Conservation (phyloP, 2,113 vertebrate genomes). For the Struthio camelus region DNA sequence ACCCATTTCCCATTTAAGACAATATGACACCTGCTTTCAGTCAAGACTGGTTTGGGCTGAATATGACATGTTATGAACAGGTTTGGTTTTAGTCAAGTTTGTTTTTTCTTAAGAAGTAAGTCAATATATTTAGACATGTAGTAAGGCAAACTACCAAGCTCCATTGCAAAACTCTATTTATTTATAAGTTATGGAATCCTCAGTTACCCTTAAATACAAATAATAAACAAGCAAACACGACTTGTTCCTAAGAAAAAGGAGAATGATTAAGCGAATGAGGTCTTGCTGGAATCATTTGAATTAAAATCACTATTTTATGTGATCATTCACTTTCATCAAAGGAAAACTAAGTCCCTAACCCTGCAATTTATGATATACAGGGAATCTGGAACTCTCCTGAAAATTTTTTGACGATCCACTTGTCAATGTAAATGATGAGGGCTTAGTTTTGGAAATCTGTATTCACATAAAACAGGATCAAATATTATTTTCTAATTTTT, state of each 20-base stretch:
- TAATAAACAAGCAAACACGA: constrained; percentile 1
- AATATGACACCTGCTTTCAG: background rate
- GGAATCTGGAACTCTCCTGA: background rate
- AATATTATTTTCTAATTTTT: background rate
- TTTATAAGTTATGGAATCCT: background rate
- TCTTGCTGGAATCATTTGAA: background rate
- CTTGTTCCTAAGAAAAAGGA: background rate
- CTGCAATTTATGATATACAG: background rate
- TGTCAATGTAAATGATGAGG: background rate
- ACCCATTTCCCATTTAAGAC: background rate
- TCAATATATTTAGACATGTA: background rate
- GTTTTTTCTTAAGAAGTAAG: background rate
- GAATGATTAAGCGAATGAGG: background rate
- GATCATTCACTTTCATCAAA: background rate
- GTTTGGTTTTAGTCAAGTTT: background rate
- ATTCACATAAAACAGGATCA: background rate
- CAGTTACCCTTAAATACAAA: background rate
- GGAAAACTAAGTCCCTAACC: background rate
- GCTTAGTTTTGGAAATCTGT: background rate
- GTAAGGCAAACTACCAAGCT: background rate
- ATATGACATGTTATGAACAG: background rate
- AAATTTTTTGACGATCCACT: background rate
- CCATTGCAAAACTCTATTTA: background rate
- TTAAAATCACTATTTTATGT: background rate
- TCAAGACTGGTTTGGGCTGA: background rate